Evolutionary conservation across 2,888 invertebrate genomes (phyloP), one percentile per base, ranked within the genome.

Genomic region (Drosophila phalerata): DNA sequence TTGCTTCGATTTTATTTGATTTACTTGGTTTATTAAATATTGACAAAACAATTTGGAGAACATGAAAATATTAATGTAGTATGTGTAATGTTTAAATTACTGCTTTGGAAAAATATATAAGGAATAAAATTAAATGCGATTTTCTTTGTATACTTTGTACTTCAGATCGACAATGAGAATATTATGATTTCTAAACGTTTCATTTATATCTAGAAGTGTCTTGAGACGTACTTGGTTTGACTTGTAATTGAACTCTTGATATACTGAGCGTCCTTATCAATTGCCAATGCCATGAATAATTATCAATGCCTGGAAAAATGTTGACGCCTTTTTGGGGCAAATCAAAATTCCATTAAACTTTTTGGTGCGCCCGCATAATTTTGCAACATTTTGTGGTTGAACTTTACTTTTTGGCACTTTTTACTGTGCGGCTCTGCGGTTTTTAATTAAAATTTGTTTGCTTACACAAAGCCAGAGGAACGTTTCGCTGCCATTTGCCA

Each of bases 391-490:
- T 82, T 82, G 81, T 58, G 81, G 80, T 65, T 79, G 57, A 82
- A 82, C 78, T 80, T 82, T 81, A 70, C 75, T 79, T 81, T 79
- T 65, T 70, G 79, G 69, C 68, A 80, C 83, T 80, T 82, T 82
- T 81, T 81, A 62, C 70, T 62, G 62, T 60, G 66, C 34, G 55
- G 69, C 68, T 69, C 65, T 77, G 82, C 56, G 84, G 81, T 77
- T 84, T 82, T 84, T 82, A 82, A 82, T 82, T 82, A 84, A 82
- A 82, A 82, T 84, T 82, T 84, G 81, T 81, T 81, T 80, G 79
- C 77, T 42, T 61, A 52, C 52, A 71, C 58, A 75, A 74, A 67
- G 63, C 74, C 28, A 37, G 56, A 37, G 48, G 42, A 74, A 47
- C 51, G 55, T 72, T 47, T 61, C 57, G 48, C 49, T 58, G 51